Evolutionary conservation across 2,888 invertebrate species (phyloP), one percentile per base, ranked within the genome.

Genomic region (Drosophila demipolita): DNA sequence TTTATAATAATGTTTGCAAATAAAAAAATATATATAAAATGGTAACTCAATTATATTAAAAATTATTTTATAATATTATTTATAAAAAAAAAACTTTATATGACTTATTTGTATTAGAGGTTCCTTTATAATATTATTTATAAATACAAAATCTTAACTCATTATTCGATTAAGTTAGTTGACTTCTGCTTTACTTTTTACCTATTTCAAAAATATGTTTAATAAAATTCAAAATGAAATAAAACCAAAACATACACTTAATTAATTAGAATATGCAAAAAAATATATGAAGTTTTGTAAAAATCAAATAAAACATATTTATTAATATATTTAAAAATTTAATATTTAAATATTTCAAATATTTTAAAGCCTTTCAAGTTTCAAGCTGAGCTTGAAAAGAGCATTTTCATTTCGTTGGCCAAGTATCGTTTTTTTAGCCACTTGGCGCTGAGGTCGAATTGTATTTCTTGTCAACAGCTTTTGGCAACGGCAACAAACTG

Each of bases 401-500:
- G 71, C 58, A 80, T 73, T 70, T 54, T 32, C n/a, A 8, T 48
- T 71, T 76, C 73, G 77, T 48, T 50, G 61, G 38, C 66, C 52
- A 26, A 38, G 35, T n/a, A 55, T 54, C 17, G 29, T 2, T 29
- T 29, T 23, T 59, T 58, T 59, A 23, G 33, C 62, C 50, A 66
- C 63, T 80, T 75, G 57, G 57, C 49, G 38, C 45, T 40, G 40
- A 61, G 45, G 35, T 55, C 53, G 63, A 72, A 61, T 63, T 55
- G 55, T 75, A 80, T 77, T 75, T 77, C 73, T 75, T 88, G 69
- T 80, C 83, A 78, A 76, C 80, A 62, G 77, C 50, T 72, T 66
- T 66, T 40, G 57, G 29, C 15, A 57, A 53, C 45, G 33, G 40
- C 75, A 64, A 69, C 75, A 75, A 71, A 80, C 90, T 83, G 78